Evolutionary conservation across 2,113 vertebrate genomes (phyloP).

Genomic region (Alces alces): DNA sequence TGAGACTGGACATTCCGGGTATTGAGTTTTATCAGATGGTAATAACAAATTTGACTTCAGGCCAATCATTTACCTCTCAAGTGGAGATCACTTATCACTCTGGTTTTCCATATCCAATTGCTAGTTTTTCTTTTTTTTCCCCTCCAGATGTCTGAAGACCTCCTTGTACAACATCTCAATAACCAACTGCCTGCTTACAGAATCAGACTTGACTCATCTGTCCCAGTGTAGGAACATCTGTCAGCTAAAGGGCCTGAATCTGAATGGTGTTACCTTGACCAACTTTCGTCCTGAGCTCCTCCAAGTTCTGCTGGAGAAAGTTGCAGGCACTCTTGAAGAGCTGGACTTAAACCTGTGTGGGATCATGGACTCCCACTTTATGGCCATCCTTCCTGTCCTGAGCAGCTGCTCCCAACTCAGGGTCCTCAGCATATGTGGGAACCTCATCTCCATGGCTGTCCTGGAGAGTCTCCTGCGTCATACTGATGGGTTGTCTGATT

Average conservation of each 20-base stretch:
- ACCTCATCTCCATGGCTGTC: background rate
- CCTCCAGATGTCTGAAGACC: background rate
- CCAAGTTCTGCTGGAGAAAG: background rate
- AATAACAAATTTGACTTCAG: background rate
- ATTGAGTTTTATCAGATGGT: background rate
- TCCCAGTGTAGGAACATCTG: background rate
- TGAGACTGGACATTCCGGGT: background rate
- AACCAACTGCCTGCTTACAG: background rate
- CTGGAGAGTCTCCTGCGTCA: background rate
- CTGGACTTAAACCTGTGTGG: background rate
- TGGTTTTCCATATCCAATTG: background rate
- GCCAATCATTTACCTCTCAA: background rate
- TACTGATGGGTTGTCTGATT: fast-evolving
- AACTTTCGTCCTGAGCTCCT: background rate
- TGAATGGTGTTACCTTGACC: background rate
- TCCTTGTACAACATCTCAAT: background rate
- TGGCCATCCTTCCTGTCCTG: background rate
- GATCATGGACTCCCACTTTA: background rate
- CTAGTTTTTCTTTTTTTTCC: background rate
- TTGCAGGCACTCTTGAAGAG: background rate
- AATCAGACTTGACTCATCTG: background rate
- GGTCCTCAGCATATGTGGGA: background rate
- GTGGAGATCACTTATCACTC: fast-evolving
- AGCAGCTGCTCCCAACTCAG: background rate
- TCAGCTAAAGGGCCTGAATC: background rate